These are phyloP conservation scores for Pseudorasbora parva DNA, from an alignment of 2,113 vertebrate species.

Conservation along the genomic window DNA sequence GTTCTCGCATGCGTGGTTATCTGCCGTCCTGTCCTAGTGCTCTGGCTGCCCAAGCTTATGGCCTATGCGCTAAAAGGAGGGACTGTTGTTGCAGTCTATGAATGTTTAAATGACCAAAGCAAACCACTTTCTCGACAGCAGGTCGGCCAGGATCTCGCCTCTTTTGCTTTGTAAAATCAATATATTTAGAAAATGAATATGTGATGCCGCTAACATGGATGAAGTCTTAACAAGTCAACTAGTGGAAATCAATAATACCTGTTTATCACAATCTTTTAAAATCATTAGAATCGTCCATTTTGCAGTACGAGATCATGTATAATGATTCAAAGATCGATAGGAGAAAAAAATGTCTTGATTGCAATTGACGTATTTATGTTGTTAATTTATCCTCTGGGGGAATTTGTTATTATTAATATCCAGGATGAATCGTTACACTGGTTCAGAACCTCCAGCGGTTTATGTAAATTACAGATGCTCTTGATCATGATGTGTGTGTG, in stretches of 20 bases:
- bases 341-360: background rate
- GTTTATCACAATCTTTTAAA: background rate
- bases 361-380: constrained; percentile 10
- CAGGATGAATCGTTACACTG: background rate
- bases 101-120: constrained; percentile 39
- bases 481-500: background rate
- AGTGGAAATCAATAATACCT: constrained; percentile 3
- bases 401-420: constrained; percentile 11
- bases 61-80: background rate
- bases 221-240: constrained; percentile 1
- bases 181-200: background rate
- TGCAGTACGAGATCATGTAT: background rate
- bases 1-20: constrained; percentile 44
- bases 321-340: background rate
- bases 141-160: background rate
- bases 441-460: constrained; percentile 1
- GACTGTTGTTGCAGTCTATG: constrained; percentile 13
- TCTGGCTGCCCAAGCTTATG: constrained; percentile 9
- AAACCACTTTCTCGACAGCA: background rate
- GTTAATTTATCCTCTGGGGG: constrained; percentile 19
- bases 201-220: background rate
- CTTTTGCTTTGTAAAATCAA: background rate
- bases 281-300: background rate
- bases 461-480: constrained; percentile 13
- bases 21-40: constrained; percentile 32